phyloP scores from a whole-genome alignment of 2,113 vertebrate species.

The Panthera leo region DNA sequence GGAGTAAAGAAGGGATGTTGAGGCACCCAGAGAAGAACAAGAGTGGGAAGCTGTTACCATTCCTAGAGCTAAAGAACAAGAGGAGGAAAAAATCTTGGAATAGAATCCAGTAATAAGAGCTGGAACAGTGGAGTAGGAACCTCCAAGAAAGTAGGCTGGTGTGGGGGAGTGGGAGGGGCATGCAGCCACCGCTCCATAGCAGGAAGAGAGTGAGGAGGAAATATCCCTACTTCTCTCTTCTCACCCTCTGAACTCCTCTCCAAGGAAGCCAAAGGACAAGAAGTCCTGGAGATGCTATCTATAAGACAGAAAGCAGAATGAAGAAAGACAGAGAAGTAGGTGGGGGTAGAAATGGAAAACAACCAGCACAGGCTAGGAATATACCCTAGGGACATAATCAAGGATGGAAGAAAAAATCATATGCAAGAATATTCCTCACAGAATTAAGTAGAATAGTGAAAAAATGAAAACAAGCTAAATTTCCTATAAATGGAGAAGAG shows the following conservation, averaged over 20 bases:
- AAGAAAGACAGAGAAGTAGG: not conserved
- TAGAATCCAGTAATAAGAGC: not conserved
- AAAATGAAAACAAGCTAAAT: not conserved
- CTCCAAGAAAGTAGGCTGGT: not conserved
- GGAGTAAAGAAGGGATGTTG: not conserved
- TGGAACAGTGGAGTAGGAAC: not conserved
- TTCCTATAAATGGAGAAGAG: not conserved
- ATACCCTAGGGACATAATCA: conserved; percentile 7
- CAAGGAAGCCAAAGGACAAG: not conserved
- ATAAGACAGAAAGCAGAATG: not conserved
- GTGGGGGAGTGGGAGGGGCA: not conserved
- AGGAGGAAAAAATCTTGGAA: not conserved
- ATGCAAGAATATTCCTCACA: not conserved
- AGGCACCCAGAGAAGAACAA: not conserved
- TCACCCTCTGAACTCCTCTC: not conserved
- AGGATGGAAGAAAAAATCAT: not conserved
- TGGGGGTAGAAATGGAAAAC: not conserved
- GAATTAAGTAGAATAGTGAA: not conserved
- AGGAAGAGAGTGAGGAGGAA: not conserved
- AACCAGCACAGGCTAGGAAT: not conserved
- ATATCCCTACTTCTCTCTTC: not conserved
- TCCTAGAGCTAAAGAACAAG: not conserved
- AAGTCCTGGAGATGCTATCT: not conserved
- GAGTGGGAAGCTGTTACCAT: not conserved
- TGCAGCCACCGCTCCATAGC: not conserved